Conservation (phyloP, 2,888 invertebrate species). For the Drosophila gaucha region DNA sequence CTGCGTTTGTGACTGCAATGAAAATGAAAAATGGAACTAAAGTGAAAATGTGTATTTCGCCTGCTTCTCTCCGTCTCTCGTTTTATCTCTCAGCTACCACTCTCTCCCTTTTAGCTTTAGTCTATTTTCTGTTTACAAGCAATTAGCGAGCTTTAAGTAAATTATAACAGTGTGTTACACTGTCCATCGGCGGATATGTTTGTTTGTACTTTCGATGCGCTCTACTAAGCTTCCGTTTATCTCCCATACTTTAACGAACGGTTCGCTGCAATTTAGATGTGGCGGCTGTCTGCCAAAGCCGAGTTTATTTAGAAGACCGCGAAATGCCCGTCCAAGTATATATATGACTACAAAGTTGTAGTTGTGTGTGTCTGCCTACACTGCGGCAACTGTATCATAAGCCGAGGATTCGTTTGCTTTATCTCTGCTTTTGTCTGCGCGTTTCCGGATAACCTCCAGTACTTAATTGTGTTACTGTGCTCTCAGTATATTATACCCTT, state of each 20-base stretch:
- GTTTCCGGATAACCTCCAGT: slow-evolving; percentile 65
- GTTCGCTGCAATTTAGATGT: slow-evolving; percentile 62
- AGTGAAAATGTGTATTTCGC: slow-evolving; percentile 37
- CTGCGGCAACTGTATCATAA: slow-evolving; percentile 38
- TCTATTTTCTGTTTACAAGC: slow-evolving; percentile 12
- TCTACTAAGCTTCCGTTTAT: slow-evolving; percentile 81
- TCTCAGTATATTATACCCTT: slow-evolving; percentile 44
- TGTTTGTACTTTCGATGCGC: slow-evolving; percentile 73
- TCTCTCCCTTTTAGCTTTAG: slow-evolving; percentile 54
- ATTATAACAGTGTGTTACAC: slow-evolving; percentile 50
- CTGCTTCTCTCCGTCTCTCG: slow-evolving; percentile 2
- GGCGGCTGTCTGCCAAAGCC: slow-evolving; percentile 48
- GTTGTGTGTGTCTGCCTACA: slow-evolving; percentile 16
- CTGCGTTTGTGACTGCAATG: slow-evolving; percentile 85
- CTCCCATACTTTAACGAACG: slow-evolving; percentile 51
- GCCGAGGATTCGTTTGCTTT: slow-evolving; percentile 34
- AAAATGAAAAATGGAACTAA: slow-evolving; percentile 37
- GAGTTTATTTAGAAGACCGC: slow-evolving; percentile 53
- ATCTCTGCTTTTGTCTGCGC: slow-evolving; percentile 13
- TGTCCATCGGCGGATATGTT: slow-evolving; percentile 62
- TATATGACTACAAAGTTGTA: slow-evolving; percentile 18
- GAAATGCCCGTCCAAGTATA: slow-evolving; percentile 36
- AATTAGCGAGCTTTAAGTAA: slow-evolving; percentile 55
- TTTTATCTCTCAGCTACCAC: slow-evolving; percentile 1
- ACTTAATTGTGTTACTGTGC: slow-evolving; percentile 75